Evolutionary conservation across 23 tunicate species (phyloP).

Genomic region (Oikopleura vanhoeffeni): DNA sequence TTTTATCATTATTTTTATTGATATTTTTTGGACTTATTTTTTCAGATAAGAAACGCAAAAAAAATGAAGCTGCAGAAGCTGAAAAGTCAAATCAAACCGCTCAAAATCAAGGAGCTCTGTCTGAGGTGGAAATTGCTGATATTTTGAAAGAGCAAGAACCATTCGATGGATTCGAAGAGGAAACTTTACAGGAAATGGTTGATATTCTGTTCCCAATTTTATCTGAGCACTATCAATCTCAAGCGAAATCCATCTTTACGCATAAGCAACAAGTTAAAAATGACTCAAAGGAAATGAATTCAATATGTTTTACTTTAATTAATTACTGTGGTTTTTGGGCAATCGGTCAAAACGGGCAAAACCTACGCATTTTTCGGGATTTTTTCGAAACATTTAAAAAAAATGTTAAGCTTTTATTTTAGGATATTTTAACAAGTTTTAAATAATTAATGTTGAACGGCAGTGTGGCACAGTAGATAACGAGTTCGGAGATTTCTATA

Average conservation of each 20-base stretch:
- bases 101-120: background rate
- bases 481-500: too few relatives aligned
- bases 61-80: background rate
- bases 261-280: background rate
- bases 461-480: too few relatives aligned
- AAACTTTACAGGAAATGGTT: background rate
- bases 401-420: too few relatives aligned
- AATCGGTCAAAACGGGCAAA: too few relatives aligned
- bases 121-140: background rate
- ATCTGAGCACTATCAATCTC: background rate
- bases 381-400: too few relatives aligned
- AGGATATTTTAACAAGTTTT: too few relatives aligned
- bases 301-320: too few relatives aligned
- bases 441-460: too few relatives aligned
- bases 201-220: background rate
- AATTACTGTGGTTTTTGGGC: too few relatives aligned
- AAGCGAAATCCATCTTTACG: background rate
- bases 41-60: background rate
- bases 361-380: too few relatives aligned
- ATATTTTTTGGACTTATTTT: too few relatives aligned
- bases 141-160: background rate
- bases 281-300: slow-evolving; percentile 9
- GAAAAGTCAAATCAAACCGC: background rate
- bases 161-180: background rate
- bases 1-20: too few relatives aligned